phyloP scores from a whole-genome alignment of 2,888 invertebrate genomes.

The Noctua janthe region DNA sequence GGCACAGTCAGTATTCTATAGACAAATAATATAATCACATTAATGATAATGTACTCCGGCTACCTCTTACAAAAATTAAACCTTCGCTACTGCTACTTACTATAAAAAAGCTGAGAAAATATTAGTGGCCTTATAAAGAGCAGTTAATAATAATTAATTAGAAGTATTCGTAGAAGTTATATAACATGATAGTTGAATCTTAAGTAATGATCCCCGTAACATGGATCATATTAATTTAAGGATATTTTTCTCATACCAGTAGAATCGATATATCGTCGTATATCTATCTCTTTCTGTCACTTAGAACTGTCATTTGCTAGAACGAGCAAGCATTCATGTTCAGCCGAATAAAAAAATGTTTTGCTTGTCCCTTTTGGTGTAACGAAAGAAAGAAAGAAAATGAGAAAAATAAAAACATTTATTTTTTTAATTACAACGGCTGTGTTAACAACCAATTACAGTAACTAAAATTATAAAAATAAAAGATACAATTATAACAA shows the following conservation, averaged over 20 bases:
- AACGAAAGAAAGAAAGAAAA: no score
- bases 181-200: background rate
- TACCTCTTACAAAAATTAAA: no score
- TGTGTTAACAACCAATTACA: no score
- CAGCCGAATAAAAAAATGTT: background rate
- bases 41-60: no score
- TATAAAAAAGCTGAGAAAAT: background rate
- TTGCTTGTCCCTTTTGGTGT: background rate
- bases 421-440: no score
- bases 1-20: no score
- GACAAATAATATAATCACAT: no score
- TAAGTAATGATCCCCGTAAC: background rate
- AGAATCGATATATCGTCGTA: background rate
- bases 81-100: no score
- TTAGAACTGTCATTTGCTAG: background rate
- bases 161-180: constrained; percentile 10
- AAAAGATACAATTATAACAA: no score
- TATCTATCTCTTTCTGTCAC: background rate
- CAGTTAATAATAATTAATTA: background rate
- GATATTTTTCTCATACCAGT: background rate
- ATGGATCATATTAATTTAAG: background rate
- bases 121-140: constrained; percentile 39
- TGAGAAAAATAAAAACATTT: background rate
- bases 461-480: no score
- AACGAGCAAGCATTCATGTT: background rate